phyloP scores from a whole-genome alignment of 1,140 invertebrate species.

The Ectropis grisescens region DNA sequence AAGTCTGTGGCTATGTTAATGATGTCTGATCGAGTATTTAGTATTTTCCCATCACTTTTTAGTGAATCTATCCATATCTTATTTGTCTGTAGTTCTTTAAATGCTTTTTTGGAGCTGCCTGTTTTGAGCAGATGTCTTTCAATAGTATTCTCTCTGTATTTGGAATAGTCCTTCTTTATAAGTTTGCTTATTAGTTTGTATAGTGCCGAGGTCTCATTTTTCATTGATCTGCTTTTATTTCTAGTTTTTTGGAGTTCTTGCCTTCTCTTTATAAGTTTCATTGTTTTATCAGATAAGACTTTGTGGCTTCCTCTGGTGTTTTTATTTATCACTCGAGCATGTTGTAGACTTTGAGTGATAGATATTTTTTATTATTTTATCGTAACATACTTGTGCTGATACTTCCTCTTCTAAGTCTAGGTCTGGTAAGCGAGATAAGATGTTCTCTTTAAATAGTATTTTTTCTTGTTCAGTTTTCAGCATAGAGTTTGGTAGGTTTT shows the following conservation, averaged over 20 bases:
- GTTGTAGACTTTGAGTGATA: background rate
- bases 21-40: background rate
- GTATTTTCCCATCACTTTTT: background rate
- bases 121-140: background rate
- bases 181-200: background rate
- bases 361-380: background rate
- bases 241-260: background rate
- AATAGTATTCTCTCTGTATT: background rate
- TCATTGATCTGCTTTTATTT: background rate
- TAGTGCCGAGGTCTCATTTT: background rate
- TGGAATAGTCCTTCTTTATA: background rate
- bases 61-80: background rate
- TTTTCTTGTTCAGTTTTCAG: background rate
- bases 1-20: background rate
- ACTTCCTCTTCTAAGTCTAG: background rate
- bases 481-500: background rate
- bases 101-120: background rate
- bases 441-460: background rate
- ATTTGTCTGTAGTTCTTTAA: background rate
- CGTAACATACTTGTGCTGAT: background rate
- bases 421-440: background rate
- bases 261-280: background rate
- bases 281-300: background rate
- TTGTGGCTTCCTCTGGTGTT: too few relatives aligned
- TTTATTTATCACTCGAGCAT: background rate